Conservation (phyloP, 2,797 vertebrate genomes). For the Tinamus major region DNA sequence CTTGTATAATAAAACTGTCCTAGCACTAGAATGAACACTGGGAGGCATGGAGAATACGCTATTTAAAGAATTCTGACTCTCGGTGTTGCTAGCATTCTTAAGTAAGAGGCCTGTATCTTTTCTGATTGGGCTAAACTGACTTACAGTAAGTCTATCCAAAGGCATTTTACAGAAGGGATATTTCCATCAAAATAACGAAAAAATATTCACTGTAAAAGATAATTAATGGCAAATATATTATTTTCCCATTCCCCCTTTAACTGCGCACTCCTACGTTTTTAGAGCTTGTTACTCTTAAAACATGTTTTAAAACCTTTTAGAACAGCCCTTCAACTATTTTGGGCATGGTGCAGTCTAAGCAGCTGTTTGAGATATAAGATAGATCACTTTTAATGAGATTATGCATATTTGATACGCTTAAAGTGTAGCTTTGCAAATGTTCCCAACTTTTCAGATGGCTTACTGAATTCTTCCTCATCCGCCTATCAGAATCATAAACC, state of each 20-base stretch:
- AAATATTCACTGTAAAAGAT: not conserved
- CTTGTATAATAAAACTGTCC: not conserved
- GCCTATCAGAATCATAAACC: not conserved
- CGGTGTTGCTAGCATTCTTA: not conserved
- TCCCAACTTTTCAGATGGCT: not conserved
- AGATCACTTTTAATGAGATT: constrained; percentile 47
- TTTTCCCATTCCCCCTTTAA: not conserved
- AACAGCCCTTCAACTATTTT: not conserved
- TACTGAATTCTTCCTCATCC: not conserved
- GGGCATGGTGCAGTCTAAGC: not conserved
- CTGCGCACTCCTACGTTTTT: not conserved
- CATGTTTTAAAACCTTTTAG: not conserved
- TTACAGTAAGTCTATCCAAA: not conserved
- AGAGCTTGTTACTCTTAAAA: not conserved
- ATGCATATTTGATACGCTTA: constrained; percentile 40
- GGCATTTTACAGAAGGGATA: not conserved
- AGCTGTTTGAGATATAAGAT: constrained; percentile 11
- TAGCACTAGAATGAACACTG: not conserved
- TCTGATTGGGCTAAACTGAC: not conserved
- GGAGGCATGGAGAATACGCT: not conserved
- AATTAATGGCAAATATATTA: rapidly evolving
- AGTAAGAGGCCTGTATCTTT: not conserved
- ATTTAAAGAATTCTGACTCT: not conserved
- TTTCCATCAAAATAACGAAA: not conserved
- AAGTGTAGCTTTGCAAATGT: constrained; percentile 40